Evolutionary conservation across 2,113 vertebrate species (phyloP).

Genomic region (Microtus richardsoni): DNA sequence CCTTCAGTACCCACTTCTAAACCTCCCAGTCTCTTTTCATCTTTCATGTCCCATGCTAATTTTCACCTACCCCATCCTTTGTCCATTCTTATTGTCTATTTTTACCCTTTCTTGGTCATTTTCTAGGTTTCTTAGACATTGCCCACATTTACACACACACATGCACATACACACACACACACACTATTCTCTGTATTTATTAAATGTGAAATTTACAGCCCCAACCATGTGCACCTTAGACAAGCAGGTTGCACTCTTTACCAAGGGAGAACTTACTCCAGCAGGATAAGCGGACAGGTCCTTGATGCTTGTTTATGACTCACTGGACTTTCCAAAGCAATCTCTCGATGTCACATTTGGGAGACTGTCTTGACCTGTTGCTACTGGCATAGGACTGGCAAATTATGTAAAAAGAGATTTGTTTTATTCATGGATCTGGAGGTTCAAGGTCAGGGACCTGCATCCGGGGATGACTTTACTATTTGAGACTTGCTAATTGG

Average conservation of each 20-base stretch:
- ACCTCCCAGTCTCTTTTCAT: background rate
- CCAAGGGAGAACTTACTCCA: background rate
- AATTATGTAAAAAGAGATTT: background rate
- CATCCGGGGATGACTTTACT: background rate
- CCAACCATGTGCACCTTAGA: background rate
- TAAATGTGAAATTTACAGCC: background rate
- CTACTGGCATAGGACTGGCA: background rate
- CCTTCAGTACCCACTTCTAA: background rate
- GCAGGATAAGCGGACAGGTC: background rate
- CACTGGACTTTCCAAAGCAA: background rate
- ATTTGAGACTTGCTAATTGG: too few species aligned
- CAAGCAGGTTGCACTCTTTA: background rate
- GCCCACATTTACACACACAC: background rate
- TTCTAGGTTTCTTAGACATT: background rate
- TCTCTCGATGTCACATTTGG: background rate
- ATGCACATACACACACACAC: too few species aligned
- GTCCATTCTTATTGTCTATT: background rate
- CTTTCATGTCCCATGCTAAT: background rate
- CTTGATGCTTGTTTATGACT: background rate
- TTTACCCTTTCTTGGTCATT: background rate
- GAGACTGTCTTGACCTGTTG: background rate
- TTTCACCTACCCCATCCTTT: background rate
- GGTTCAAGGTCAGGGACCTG: background rate
- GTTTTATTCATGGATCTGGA: background rate
- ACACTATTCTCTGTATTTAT: background rate